Evolutionary conservation across 1,140 invertebrate species (phyloP).

Genomic region (Drosophila guanche): DNA sequence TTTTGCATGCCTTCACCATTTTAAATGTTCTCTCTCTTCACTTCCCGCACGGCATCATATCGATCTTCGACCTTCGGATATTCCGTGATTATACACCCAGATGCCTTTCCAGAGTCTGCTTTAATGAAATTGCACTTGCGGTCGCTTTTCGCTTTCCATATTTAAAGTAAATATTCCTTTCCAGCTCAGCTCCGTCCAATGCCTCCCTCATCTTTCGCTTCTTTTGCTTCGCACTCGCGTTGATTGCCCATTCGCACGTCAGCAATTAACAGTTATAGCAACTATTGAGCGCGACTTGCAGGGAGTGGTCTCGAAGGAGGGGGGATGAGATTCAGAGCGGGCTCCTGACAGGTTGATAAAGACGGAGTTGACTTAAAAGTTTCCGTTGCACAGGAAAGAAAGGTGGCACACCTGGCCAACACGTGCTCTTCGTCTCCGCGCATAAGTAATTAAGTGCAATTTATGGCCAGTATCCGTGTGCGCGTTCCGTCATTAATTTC

Average conservation of each 20-base stretch:
- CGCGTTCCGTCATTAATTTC: slow-evolving; percentile 38
- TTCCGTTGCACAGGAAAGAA: slow-evolving; percentile 33
- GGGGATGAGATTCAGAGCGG: background rate
- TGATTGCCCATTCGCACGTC: slow-evolving; percentile 44
- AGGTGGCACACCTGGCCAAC: slow-evolving; percentile 30
- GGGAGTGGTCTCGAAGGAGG: slow-evolving; percentile 1
- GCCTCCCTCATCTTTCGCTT: no score
- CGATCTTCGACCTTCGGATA: slow-evolving; percentile 14
- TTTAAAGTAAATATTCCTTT: slow-evolving; percentile 35
- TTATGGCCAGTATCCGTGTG: slow-evolving; percentile 52
- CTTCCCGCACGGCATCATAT: slow-evolving; percentile 23
- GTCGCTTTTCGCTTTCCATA: slow-evolving; percentile 32
- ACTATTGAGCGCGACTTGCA: background rate
- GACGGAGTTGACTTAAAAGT: slow-evolving; percentile 26
- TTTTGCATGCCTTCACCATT: background rate
- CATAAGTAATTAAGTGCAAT: slow-evolving; percentile 67
- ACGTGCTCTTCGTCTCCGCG: slow-evolving; percentile 19
- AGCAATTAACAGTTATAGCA: slow-evolving; percentile 50
- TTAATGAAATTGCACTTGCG: slow-evolving; percentile 54
- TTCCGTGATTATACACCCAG: slow-evolving; percentile 24
- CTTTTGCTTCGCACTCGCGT: background rate
- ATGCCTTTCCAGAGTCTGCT: slow-evolving; percentile 29
- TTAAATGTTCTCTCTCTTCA: background rate
- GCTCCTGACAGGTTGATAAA: slow-evolving; percentile 14
- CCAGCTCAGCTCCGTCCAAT: background rate